Conservation (phyloP, 1,140 invertebrate genomes). For the Odontomachus brunneus region DNA sequence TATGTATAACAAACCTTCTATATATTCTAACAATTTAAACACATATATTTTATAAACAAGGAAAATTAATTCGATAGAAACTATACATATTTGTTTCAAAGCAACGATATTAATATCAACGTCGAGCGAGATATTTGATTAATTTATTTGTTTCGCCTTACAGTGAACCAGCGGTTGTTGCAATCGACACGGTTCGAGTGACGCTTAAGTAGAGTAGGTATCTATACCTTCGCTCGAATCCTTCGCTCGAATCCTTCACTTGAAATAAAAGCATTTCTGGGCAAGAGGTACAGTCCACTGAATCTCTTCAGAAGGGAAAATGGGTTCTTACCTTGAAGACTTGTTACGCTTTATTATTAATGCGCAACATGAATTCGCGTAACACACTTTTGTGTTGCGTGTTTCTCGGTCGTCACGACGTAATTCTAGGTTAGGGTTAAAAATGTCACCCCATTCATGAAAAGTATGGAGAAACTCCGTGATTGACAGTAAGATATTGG, state of each 20-base stretch:
- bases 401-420: slow-evolving; percentile 79
- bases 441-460: slow-evolving; percentile 77
- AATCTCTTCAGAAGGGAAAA: slow-evolving; percentile 25
- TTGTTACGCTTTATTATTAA: slow-evolving; percentile 79
- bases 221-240: no score
- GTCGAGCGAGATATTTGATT: no score
- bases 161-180: no score
- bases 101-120: no score
- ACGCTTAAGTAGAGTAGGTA: slow-evolving; percentile 82
- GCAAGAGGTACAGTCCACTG: no score
- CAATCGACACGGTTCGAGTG: slow-evolving; percentile 49
- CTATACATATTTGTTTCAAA: no score
- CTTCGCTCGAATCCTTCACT: slow-evolving; percentile 18
- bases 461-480: slow-evolving; percentile 65
- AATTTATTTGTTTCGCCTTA: no score
- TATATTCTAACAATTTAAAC: no score
- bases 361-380: slow-evolving; percentile 77
- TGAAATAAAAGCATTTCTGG: slow-evolving; percentile 23
- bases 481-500: slow-evolving; percentile 17
- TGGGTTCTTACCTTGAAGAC: slow-evolving; percentile 67
- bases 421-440: slow-evolving; percentile 83
- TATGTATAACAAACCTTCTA: no score
- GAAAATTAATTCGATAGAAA: no score
- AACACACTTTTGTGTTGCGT: slow-evolving; percentile 75
- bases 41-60: no score